A percentile compares a stretch with the other conserved stretches of the same genome.
Evolutionary conservation across 2,113 vertebrate genomes (phyloP).

Genomic region (Aythya baeri): DNA sequence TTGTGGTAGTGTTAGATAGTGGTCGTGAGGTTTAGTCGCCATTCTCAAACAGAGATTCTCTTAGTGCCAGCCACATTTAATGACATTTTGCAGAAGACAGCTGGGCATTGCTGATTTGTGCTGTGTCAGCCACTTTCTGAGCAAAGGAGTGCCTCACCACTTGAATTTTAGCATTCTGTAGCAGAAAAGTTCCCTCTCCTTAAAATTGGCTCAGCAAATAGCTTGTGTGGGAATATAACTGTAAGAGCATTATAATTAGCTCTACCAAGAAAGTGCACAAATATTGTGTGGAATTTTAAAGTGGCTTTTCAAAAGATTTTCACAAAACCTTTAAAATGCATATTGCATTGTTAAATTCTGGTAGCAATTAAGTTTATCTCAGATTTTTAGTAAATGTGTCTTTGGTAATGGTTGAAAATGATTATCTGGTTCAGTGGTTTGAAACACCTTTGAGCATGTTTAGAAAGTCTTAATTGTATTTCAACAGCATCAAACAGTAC

Average conservation of each 20-base stretch:
- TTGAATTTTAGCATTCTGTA: slow-evolving; percentile 52
- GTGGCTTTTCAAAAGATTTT: slow-evolving; percentile 48
- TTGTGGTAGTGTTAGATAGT: slow-evolving; percentile 27
- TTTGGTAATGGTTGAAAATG: slow-evolving; percentile 59
- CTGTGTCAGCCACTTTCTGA: slow-evolving; percentile 58
- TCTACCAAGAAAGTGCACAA: neutral
- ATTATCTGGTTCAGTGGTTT: slow-evolving; percentile 73
- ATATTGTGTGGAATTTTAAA: slow-evolving; percentile 14
- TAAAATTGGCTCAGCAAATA: slow-evolving; percentile 54
- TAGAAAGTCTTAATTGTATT: slow-evolving; percentile 57
- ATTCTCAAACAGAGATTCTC: slow-evolving; percentile 45
- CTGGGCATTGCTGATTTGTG: slow-evolving; percentile 54
- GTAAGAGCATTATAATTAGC: slow-evolving; percentile 13
- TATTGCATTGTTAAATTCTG: slow-evolving; percentile 52
- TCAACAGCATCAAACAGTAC: slow-evolving; percentile 13
- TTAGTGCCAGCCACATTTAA: slow-evolving; percentile 59
- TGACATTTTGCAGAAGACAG: slow-evolving; percentile 69
- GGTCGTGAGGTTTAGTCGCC: slow-evolving; percentile 50
- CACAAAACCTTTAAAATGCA: slow-evolving; percentile 62
- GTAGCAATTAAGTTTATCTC: slow-evolving; percentile 62
- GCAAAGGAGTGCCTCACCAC: slow-evolving; percentile 11
- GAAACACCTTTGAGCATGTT: slow-evolving; percentile 59
- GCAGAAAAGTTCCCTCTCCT: slow-evolving; percentile 51
- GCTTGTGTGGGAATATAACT: neutral
- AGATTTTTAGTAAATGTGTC: slow-evolving; percentile 58